phyloP scores from a whole-genome alignment of 2,888 invertebrate species.

The Cheilosia urbana region DNA sequence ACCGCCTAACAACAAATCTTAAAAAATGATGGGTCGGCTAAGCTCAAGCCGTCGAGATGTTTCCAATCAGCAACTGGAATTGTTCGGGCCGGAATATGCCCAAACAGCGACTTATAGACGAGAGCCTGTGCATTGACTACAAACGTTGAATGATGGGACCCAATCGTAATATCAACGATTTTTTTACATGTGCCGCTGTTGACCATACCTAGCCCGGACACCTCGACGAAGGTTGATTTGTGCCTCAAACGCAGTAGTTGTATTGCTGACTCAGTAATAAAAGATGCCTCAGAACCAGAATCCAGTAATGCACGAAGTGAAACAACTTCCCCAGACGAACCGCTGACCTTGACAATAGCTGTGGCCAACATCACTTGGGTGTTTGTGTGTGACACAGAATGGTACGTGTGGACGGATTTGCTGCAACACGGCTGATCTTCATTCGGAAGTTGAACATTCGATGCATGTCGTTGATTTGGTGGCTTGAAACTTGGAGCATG shows the following conservation, averaged over 20 bases:
- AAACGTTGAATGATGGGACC: conserved; percentile 3
- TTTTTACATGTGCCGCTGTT: conserved; percentile 19
- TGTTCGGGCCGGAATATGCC: conserved; percentile 15
- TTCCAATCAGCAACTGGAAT: conserved; percentile 14
- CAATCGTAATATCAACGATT: conserved; percentile 10
- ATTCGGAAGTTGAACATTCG: background rate
- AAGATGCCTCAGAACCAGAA: too few relatives aligned
- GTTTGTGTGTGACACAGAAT: too few relatives aligned
- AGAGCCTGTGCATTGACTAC: conserved; percentile 2
- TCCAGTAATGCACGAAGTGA: too few relatives aligned
- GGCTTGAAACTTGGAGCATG: too few relatives aligned
- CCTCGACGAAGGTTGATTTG: conserved; percentile 7
- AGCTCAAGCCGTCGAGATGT: conserved; percentile 17
- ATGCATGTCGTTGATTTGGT: background rate
- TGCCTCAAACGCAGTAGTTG: background rate
- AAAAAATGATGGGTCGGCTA: conserved; percentile 25
- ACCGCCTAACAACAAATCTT: conserved; percentile 24
- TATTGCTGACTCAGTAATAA: background rate
- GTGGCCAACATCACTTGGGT: too few relatives aligned
- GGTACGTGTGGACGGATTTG: too few relatives aligned
- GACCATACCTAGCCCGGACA: conserved; percentile 32
- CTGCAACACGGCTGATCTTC: too few relatives aligned
- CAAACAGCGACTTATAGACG: conserved; percentile 26
- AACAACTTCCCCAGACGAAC: too few relatives aligned
- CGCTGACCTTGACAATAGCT: too few relatives aligned